A percentile compares a stretch with the other conserved stretches of the same genome.
These are phyloP conservation scores for Chironomus tepperi DNA, from an alignment of 1,140 invertebrate species.

Conservation along the genomic window DNA sequence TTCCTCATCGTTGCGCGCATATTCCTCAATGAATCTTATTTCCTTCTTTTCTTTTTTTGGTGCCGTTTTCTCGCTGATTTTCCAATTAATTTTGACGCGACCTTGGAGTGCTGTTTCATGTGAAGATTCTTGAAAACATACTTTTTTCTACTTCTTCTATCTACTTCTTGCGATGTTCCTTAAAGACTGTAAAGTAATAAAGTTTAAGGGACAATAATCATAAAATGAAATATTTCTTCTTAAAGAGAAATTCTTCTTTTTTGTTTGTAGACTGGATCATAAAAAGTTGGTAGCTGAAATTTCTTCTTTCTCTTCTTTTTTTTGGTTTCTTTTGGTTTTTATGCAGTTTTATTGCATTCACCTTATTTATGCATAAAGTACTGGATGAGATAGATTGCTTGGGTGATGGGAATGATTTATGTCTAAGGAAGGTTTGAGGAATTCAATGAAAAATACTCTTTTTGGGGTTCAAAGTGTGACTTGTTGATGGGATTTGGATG, in stretches of 20 bases:
- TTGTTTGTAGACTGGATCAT: neutral
- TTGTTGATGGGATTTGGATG: too few relatives aligned
- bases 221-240: too few relatives aligned
- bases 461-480: too few relatives aligned
- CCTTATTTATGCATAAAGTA: neutral
- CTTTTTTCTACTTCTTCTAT: neutral
- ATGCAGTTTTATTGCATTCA: neutral
- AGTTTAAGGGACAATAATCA: neutral
- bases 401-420: too few relatives aligned
- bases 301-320: neutral
- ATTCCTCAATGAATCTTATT: neutral
- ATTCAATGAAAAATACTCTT: too few relatives aligned
- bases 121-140: neutral
- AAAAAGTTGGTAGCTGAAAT: constrained; percentile 8
- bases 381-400: too few relatives aligned
- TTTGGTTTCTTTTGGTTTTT: too few relatives aligned
- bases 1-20: neutral
- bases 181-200: constrained; percentile 1
- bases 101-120: neutral
- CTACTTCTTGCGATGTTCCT: neutral
- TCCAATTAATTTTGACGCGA: constrained; percentile 12
- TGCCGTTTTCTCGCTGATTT: neutral
- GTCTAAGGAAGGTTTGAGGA: too few relatives aligned
- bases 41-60: neutral
- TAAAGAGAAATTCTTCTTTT: neutral